phyloP scores from a whole-genome alignment of 2,888 invertebrate genomes.

The Catocala fraxini region DNA sequence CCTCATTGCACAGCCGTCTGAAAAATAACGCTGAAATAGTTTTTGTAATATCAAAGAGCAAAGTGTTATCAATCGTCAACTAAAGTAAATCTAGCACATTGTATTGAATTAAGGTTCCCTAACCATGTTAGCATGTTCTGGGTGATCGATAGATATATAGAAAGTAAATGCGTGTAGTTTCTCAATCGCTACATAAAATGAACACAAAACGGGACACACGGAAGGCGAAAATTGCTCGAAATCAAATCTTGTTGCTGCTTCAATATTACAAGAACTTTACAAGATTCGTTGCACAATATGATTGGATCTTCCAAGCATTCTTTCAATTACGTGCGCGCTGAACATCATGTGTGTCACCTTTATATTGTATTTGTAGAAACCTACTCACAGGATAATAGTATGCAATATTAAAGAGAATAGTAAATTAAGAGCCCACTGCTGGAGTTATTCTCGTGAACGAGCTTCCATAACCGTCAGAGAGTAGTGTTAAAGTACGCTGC shows the following conservation, averaged over 20 bases:
- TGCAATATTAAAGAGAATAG: conserved; percentile 59
- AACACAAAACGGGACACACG: conserved; percentile 83
- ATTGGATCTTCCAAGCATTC: conserved; percentile 87
- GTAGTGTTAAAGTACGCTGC: conserved; percentile 84
- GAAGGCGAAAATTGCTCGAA: conserved; percentile 81
- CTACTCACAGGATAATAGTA: conserved; percentile 50
- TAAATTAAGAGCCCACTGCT: conserved; percentile 65
- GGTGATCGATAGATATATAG: conserved; percentile 35
- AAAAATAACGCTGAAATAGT: conserved; percentile 81
- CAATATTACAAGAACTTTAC: conserved; percentile 87
- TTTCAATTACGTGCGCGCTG: conserved; percentile 78
- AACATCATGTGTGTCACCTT: conserved; percentile 82
- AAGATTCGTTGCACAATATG: conserved; percentile 88
- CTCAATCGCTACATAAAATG: conserved; percentile 76
- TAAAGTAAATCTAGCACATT: conserved; percentile 48
- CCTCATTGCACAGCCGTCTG: conserved; percentile 86
- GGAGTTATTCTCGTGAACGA: conserved; percentile 74
- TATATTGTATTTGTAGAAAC: conserved; percentile 72
- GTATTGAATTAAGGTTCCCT: conserved; percentile 54
- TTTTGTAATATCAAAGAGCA: conserved; percentile 87
- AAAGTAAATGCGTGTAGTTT: conserved; percentile 78
- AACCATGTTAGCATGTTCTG: conserved; percentile 32
- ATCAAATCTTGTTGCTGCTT: conserved; percentile 84
- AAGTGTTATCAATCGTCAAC: conserved; percentile 43
- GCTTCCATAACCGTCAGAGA: conserved; percentile 82